Evolutionary conservation across 2,888 invertebrate genomes (phyloP), one percentile per base, ranked within the genome.

Genomic region (Labia minor): DNA sequence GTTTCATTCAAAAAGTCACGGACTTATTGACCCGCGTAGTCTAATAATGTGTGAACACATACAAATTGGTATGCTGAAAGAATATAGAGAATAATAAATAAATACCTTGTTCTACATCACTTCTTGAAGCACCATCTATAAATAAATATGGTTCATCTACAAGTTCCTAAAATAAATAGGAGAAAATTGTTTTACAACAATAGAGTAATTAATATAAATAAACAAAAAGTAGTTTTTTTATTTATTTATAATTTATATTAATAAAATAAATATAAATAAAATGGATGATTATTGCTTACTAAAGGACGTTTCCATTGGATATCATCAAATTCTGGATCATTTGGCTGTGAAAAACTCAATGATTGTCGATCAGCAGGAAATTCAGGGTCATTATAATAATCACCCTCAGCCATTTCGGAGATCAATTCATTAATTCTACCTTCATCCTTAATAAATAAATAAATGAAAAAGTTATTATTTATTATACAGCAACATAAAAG

Each of bases 81-180:
- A n/a, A n/a, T n/a, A n/a, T n/a, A n/a, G n/a, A n/a, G n/a, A n/a
- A n/a, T n/a, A n/a, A n/a, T n/a, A n/a, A n/a, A n/a, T n/a, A n/a
- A n/a, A n/a, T 3, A 83, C 83, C 84, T 71, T 83, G 82, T 21
- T 77, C 76, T 3, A 82, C 80, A 73, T 81, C 81, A 62, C 78
- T 77, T 10, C 79, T 76, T 70, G 79, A 79, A 1, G 79, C 78
- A 18, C 82, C 81, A 69, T 80, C 81, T 37, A 81, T 80, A 74
- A 83, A 82, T 68, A 83, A 73, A 65, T 77, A 76, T 0, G 83
- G 83, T 66, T 79, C 75, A 19, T 76, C 76, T 71, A 79, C 78
- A n/a, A 83, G 71, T 70, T 83, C 82, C 81, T 82, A 73, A 10
- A 20, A 21, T 18, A 20, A 64, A 20, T 21, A 19, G 19, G 3